These are phyloP conservation scores for Bursaphelenchus okinawaensis DNA, from an alignment of 2,888 invertebrate genomes.

Conservation along the genomic window DNA sequence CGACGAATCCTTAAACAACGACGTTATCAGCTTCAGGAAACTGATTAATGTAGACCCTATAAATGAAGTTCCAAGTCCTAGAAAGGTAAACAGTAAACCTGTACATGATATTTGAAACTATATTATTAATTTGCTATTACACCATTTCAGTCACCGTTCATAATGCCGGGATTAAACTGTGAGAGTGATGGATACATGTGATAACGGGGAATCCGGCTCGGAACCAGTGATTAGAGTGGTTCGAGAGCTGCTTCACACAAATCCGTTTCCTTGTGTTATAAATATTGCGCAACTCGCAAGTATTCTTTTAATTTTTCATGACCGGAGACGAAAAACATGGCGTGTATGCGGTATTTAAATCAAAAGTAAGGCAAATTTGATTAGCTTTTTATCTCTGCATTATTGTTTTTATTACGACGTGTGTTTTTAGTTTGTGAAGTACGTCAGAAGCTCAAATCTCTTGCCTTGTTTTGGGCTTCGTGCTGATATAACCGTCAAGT, in stretches of 20 bases:
- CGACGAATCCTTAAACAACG: constrained; percentile 26
- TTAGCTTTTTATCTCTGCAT: too few species aligned
- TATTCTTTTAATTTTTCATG: constrained; percentile 12
- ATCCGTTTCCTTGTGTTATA: too few species aligned
- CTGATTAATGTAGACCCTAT: not conserved
- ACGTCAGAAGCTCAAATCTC: not conserved
- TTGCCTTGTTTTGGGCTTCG: not conserved
- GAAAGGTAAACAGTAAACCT: too few species aligned
- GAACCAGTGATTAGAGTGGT: too few species aligned
- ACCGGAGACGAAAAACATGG: constrained; percentile 37
- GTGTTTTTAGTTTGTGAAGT: not conserved
- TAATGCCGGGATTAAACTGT: constrained; percentile 15
- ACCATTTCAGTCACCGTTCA: not conserved
- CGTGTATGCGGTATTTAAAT: constrained; percentile 39
- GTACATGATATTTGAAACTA: too few species aligned
- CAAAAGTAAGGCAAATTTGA: too few species aligned
- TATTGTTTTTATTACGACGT: not conserved
- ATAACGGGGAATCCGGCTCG: too few species aligned
- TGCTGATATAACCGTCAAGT: not conserved
- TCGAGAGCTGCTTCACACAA: constrained; percentile 15
- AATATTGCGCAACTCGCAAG: not conserved
- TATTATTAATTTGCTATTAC: not conserved
- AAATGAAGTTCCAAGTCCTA: too few species aligned
- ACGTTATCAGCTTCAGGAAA: not conserved
- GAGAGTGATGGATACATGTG: not conserved